These are phyloP conservation scores for Branchinecta sandiegonensis DNA, from an alignment of 2,888 invertebrate genomes.

Conservation along the genomic window DNA sequence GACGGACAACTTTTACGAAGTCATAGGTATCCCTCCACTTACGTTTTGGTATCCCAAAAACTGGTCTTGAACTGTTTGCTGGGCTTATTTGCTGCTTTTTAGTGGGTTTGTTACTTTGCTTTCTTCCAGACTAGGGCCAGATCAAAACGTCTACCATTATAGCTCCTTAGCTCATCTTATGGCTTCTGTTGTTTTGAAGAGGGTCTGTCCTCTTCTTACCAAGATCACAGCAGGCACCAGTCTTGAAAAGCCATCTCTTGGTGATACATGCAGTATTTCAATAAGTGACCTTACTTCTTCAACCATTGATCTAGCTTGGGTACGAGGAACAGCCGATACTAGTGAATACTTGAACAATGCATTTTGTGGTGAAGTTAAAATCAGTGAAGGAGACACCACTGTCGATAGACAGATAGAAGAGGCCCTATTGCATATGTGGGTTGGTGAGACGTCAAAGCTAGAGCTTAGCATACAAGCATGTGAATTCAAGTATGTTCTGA, in stretches of 20 bases:
- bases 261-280: background rate
- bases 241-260: background rate
- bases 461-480: background rate
- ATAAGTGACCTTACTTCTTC: background rate
- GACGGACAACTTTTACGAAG: no score
- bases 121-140: no score
- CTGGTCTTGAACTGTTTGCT: no score
- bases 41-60: no score
- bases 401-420: conserved; percentile 5
- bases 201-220: background rate
- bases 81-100: no score
- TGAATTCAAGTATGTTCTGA: background rate
- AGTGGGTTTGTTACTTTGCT: no score
- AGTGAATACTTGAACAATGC: conserved; percentile 4
- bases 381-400: background rate
- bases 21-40: no score
- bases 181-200: no score
- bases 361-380: background rate
- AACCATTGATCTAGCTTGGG: background rate
- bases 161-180: no score
- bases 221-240: background rate
- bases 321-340: background rate
- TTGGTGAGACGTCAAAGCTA: background rate
- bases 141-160: no score
- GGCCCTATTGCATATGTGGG: background rate